Percentiles rank a stretch among this genome's conserved stretches.
These are phyloP conservation scores for Fragum whitleyi DNA, from an alignment of 2,888 invertebrate species.

Conservation along the genomic window DNA sequence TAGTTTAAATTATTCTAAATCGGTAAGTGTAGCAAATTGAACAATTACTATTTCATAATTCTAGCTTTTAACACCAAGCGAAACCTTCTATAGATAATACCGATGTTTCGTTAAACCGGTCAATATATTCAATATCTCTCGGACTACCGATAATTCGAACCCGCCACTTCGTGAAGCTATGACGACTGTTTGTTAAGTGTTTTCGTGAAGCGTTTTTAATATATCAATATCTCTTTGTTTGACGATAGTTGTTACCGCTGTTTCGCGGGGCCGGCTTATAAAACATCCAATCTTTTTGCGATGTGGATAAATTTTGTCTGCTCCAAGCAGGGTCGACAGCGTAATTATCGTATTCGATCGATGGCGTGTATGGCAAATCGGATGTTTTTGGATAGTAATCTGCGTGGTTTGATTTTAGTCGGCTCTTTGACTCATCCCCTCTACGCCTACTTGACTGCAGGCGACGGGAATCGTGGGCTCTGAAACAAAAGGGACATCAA, in stretches of 20 bases:
- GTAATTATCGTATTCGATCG: constrained; percentile 2
- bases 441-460: not conserved
- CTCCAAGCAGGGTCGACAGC: not conserved
- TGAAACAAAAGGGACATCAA: not conserved
- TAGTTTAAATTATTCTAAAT: too few relatives aligned
- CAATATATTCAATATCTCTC: too few relatives aligned
- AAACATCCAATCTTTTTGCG: constrained; percentile 10
- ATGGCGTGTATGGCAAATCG: not conserved
- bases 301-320: not conserved
- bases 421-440: not conserved
- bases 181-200: too few relatives aligned
- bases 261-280: not conserved
- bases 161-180: too few relatives aligned
- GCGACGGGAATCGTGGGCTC: not conserved
- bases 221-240: not conserved
- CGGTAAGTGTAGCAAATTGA: too few relatives aligned
- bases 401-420: not conserved
- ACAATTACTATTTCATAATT: too few relatives aligned
- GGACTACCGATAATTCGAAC: too few relatives aligned
- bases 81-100: too few relatives aligned
- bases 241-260: not conserved
- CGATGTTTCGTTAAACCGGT: too few relatives aligned
- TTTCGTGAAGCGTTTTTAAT: too few relatives aligned
- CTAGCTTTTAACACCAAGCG: too few relatives aligned
- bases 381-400: not conserved